Evolutionary conservation across 30 jellyfish, hydroid and myxozoan species (phyloP).

Genomic region (Clytia hemisphaerica): DNA sequence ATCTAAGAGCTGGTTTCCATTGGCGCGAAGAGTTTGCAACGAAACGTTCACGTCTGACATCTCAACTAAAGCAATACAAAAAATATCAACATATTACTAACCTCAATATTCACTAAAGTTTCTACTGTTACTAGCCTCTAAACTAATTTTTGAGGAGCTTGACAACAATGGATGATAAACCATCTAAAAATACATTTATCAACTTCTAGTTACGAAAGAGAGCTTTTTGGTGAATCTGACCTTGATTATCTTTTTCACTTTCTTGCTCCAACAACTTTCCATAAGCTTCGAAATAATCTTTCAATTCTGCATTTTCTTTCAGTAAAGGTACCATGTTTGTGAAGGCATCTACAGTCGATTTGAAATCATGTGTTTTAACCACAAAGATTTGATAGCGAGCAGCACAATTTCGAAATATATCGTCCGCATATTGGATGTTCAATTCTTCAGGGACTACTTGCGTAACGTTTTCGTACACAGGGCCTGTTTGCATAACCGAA

Average conservation of each 20-base stretch:
- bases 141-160: too few relatives aligned
- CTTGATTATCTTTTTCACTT: too few relatives aligned
- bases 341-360: slow-evolving; percentile 36
- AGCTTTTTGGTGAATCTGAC: too few relatives aligned
- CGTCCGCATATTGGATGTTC: slow-evolving; percentile 42
- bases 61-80: slow-evolving; percentile 16
- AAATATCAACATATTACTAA: too few relatives aligned
- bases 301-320: slow-evolving; percentile 31
- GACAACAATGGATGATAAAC: too few relatives aligned
- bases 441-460: slow-evolving; percentile 56
- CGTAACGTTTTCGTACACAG: slow-evolving; percentile 43
- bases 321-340: slow-evolving; percentile 49
- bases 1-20: slow-evolving; percentile 32
- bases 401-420: slow-evolving; percentile 39
- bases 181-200: too few relatives aligned
- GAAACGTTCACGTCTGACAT: slow-evolving; percentile 27
- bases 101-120: too few relatives aligned
- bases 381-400: slow-evolving; percentile 40
- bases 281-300: too few relatives aligned
- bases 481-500: slow-evolving; percentile 25
- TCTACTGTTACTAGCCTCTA: too few relatives aligned
- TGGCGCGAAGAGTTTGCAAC: slow-evolving; percentile 29
- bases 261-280: background rate
- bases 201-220: too few relatives aligned
- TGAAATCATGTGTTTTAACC: slow-evolving; percentile 42